A percentile compares a stretch with the other conserved stretches of the same genome.
These are phyloP conservation scores for Cotesia vestalis DNA, from an alignment of 1,140 invertebrate species.

Conservation along the genomic window DNA sequence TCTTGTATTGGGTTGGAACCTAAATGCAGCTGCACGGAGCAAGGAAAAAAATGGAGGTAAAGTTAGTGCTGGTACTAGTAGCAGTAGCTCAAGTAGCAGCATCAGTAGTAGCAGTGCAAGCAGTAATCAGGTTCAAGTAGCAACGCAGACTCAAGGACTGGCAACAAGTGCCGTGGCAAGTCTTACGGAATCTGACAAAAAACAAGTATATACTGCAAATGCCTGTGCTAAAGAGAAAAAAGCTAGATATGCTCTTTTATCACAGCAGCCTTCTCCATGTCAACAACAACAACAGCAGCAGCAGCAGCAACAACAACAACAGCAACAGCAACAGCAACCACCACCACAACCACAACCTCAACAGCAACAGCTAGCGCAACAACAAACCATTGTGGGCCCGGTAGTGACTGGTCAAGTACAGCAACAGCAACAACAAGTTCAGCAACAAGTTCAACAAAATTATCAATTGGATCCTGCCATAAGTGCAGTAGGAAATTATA, in stretches of 20 bases:
- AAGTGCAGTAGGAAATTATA: slow-evolving; percentile 51
- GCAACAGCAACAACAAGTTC: slow-evolving; percentile 41
- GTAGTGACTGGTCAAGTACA: slow-evolving; percentile 38
- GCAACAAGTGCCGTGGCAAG: slow-evolving; percentile 55
- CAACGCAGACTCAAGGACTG: slow-evolving; percentile 68
- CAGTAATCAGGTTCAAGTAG: slow-evolving; percentile 69
- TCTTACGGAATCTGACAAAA: slow-evolving; percentile 53
- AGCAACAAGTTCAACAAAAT: slow-evolving; percentile 56
- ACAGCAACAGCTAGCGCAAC: slow-evolving; percentile 45
- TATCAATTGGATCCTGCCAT: slow-evolving; percentile 64
- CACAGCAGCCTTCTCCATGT: slow-evolving; percentile 56
- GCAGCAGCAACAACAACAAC: slow-evolving; percentile 41
- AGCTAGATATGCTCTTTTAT: slow-evolving; percentile 60
- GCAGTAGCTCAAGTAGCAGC: slow-evolving; percentile 42
- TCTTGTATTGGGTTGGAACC: slow-evolving; percentile 9
- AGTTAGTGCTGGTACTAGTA: slow-evolving; percentile 38
- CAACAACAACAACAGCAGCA: slow-evolving; percentile 42
- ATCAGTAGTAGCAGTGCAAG: slow-evolving; percentile 38
- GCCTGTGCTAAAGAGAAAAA: slow-evolving; percentile 59
- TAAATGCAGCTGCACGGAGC: not conserved
- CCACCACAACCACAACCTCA: slow-evolving; percentile 44
- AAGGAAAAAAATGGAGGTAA: slow-evolving; percentile 24
- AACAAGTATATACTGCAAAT: slow-evolving; percentile 59
- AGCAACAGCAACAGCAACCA: slow-evolving; percentile 34
- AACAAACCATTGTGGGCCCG: slow-evolving; percentile 38